A percentile compares a stretch with the other conserved stretches of the same genome.
Evolutionary conservation across 1,140 invertebrate genomes (phyloP).

Genomic region (Diorhabda carinulata): DNA sequence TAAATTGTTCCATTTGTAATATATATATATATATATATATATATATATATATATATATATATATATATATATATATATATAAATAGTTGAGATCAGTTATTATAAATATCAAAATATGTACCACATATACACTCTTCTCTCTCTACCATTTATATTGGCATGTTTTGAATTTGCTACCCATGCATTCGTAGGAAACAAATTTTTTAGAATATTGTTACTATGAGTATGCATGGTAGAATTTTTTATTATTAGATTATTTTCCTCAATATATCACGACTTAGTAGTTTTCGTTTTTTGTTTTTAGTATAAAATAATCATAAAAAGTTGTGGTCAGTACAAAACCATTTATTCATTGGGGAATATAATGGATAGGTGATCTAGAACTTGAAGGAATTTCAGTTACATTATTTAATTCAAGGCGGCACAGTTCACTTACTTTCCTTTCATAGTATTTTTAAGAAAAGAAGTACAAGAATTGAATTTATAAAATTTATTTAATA

Average conservation of each 20-base stretch:
- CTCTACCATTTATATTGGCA: slow-evolving; percentile 23
- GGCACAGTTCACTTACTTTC: background rate
- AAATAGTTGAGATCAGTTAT: background rate
- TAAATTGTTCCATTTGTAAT: too few species aligned
- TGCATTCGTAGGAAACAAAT: slow-evolving; percentile 37
- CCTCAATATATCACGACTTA: slow-evolving; percentile 17
- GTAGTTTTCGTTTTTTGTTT: too few species aligned
- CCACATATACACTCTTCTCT: background rate
- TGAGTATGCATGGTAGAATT: slow-evolving; percentile 39
- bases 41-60: too few species aligned
- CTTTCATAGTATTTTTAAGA: background rate
- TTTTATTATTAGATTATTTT: slow-evolving; percentile 20
- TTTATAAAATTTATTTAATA: too few species aligned
- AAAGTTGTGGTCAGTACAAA: too few species aligned
- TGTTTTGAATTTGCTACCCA: slow-evolving; percentile 40
- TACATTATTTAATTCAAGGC: background rate
- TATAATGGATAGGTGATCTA: background rate
- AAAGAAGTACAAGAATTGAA: too few species aligned
- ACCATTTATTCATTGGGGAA: slow-evolving; percentile 7
- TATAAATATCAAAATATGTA: background rate
- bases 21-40: too few species aligned
- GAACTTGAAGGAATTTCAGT: background rate
- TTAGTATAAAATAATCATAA: background rate
- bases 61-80: too few species aligned
- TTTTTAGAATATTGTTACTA: slow-evolving; percentile 32